Base-by-base conservation (phyloP, 64 coral and sea anemone species). In the Montipora cactus region DNA sequence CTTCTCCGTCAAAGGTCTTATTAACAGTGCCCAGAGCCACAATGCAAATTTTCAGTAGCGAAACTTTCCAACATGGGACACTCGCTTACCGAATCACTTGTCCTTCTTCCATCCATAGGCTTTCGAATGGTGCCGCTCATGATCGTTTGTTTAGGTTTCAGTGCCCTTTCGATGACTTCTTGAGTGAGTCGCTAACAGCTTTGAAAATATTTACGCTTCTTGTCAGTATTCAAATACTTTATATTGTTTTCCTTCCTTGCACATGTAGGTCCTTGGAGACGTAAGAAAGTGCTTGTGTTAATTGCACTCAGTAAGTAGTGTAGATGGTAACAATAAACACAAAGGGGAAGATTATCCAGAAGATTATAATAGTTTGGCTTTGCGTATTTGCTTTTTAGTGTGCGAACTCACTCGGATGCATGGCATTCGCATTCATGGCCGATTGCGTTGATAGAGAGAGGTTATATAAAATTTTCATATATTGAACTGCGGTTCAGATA, bases 221-320 rank as follows among this genome's bases (percentile, higher is more conserved):
- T 2, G 5, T 84, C 16, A 45, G 28, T 49, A 84, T 70, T 69
- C 18, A 84, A 25, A 70, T 84, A 22, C 20, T 71, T 3, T 44
- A 47, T 70, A 70, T 86, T 70, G 8, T 49, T 70, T 37, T 64
- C 12, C 19, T 71, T 71, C 82, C 82, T 86, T 62, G 82, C 19
- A 44, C 11, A 48, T 21, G 19, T 18, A 13, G 15, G 7, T 44
- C 62, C 82, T 13, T 69, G 18, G 44, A 71, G 82, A 72, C 82
- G 62, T 86, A 62, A 71, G 7, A 5, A 11, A 49, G 2, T 68
- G 61, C 68, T 50, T 49, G 76, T 86, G 70, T 48, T 16, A 8
- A 4, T 86, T 50, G 62, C 47, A 70, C 45, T 48, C 62, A 69
- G 22, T 50, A 18, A 58, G 11, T 16, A 47, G 57, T 13, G 1